phyloP scores from a whole-genome alignment of 2,797 vertebrate species.

The Mergus octosetaceus region DNA sequence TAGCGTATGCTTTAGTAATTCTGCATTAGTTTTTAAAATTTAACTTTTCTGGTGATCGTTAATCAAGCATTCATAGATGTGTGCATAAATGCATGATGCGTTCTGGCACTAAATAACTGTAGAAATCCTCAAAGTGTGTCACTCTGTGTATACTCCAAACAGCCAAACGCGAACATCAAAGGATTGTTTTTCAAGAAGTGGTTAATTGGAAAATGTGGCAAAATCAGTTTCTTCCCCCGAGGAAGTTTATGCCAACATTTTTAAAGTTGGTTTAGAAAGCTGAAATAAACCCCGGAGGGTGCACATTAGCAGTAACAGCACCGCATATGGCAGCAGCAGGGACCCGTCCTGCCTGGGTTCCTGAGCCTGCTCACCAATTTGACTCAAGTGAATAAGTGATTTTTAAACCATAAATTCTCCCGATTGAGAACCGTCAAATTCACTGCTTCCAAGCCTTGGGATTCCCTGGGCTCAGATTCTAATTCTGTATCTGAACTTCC shows the following conservation, averaged over 20 bases:
- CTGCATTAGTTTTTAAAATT: neutral
- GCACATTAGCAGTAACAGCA: neutral
- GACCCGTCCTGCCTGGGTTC: neutral
- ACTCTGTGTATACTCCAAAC: neutral
- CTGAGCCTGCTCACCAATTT: neutral
- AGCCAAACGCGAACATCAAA: neutral
- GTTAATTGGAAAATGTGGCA: constrained; percentile 56
- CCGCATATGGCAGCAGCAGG: neutral
- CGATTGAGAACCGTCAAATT: neutral
- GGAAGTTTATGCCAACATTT: constrained; percentile 20
- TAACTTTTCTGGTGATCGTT: neutral
- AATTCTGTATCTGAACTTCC: neutral
- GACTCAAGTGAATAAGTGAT: neutral
- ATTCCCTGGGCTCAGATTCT: neutral
- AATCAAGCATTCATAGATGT: neutral
- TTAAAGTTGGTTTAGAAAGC: constrained; percentile 15
- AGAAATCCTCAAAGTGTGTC: neutral
- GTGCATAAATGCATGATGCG: neutral
- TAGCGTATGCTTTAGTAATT: neutral
- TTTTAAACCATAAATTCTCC: neutral
- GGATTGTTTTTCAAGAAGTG: neutral
- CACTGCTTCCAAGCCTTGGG: neutral
- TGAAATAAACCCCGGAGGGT: neutral
- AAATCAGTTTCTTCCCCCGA: constrained; percentile 41
- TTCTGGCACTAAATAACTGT: neutral